Evolutionary conservation across 2,888 invertebrate genomes (phyloP), one percentile per base, ranked within the genome.

Genomic region (Drosophila paracracens): DNA sequence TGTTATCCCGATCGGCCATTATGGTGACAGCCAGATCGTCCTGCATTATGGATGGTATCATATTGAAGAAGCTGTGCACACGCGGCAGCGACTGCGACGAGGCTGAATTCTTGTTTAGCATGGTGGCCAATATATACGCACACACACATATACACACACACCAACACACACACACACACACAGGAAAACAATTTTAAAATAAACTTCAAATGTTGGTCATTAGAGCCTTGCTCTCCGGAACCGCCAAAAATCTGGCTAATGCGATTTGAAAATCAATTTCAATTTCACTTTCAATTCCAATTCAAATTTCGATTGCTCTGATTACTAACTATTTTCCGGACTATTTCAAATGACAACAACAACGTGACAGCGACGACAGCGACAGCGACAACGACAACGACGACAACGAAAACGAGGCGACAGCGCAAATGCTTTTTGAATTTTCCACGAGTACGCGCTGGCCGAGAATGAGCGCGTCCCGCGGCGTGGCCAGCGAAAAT

Each of bases 21-120:
- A 92, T 92, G n/a, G 92, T 91, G 48, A 91, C 80, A 46, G 92
- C 92, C 88, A 92, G 81, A 79, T 92, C 92, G 69, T 92, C 92
- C 75, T 92, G 91, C 83, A 92, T 83, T 67, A 92, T 90, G 65
- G 92, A 89, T 29, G 92, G 92, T 80, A 92, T 91, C 91, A 92
- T 92, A 68, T 91, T 92, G 81, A 92, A 92, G 70, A 92, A 92
- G 52, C 92, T 92, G 69, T 92, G 92, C 33, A 92, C 86, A 31
- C 92, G 91, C 73, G 92, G 92, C 87, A 91, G 79, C 69, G 92
- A 92, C 61, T 84, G 90, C 70, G 91, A 91, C 56, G 88, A 82
- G 31, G 82, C 83, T 57, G 91, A 89, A 38, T 92, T 90, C 67
- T 92, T 92, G 74, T 91, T 92, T 33, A 92, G 66, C 91, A 91